These are phyloP conservation scores for Melierax canorus DNA, from an alignment of 2,113 vertebrate genomes.

Conservation along the genomic window DNA sequence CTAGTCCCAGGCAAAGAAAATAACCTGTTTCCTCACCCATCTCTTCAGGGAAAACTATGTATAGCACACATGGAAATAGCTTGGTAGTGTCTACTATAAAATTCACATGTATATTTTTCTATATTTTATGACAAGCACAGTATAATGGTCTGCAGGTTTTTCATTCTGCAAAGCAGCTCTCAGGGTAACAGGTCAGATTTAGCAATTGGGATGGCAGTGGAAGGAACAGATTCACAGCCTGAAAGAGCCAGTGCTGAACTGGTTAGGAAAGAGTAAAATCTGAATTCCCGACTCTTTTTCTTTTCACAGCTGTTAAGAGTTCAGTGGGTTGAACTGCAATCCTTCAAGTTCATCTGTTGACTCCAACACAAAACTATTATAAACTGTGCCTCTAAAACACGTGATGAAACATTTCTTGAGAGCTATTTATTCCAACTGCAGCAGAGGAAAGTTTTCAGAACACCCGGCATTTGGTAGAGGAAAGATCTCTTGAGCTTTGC, in stretches of 20 bases:
- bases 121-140: not conserved
- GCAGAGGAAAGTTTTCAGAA: constrained; percentile 71
- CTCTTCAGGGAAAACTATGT: not conserved
- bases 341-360: constrained; percentile 70
- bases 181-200: not conserved
- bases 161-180: not conserved
- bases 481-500: constrained; percentile 29
- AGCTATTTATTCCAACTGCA: constrained; percentile 76
- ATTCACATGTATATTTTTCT: not conserved
- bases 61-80: not conserved
- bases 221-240: not conserved
- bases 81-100: not conserved
- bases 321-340: constrained; percentile 69
- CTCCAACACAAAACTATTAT: constrained; percentile 73
- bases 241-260: not conserved
- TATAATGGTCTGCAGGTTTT: not conserved
- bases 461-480: constrained; percentile 32
- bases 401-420: constrained; percentile 76
- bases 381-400: constrained; percentile 76
- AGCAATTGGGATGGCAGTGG: not conserved
- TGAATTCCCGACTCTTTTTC: constrained; percentile 40
- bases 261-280: constrained; percentile 34
- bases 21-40: not conserved
- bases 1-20: not conserved
- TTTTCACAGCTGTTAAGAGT: constrained; percentile 70